Evolutionary conservation across 2,113 vertebrate species (phyloP).

Genomic region (Atrichornis clamosus): DNA sequence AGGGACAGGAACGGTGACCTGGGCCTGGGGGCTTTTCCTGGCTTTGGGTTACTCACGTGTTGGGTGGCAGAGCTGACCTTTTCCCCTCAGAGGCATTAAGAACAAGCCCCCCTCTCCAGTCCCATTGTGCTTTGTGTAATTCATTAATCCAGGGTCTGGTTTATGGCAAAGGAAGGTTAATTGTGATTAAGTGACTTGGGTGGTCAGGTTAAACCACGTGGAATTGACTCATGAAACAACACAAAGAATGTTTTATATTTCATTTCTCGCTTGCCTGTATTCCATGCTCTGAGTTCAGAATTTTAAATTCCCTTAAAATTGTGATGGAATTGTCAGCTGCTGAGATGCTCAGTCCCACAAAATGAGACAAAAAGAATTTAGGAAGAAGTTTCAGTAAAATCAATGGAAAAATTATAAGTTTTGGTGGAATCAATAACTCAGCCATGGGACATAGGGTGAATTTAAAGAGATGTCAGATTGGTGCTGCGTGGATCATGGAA

Average conservation of each 20-base stretch:
- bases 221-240: not conserved
- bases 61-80: not conserved
- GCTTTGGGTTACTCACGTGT: rapidly evolving
- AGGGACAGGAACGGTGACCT: not conserved
- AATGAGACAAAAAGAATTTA: not conserved
- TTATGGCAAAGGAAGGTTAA: not conserved
- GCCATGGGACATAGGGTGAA: not conserved
- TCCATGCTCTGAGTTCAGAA: not conserved
- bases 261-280: not conserved
- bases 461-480: not conserved
- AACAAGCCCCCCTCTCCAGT: not conserved
- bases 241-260: not conserved
- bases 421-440: not conserved
- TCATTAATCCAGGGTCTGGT: not conserved
- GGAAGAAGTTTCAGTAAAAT: not conserved
- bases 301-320: not conserved
- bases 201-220: not conserved
- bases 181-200: not conserved
- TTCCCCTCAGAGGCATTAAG: not conserved
- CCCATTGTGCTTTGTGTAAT: rapidly evolving
- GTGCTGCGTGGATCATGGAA: not conserved
- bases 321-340: not conserved
- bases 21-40: not conserved
- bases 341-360: not conserved
- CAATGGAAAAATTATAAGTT: not conserved